phyloP scores from a whole-genome alignment of 2,113 vertebrate genomes.

The Mellivora capensis region DNA sequence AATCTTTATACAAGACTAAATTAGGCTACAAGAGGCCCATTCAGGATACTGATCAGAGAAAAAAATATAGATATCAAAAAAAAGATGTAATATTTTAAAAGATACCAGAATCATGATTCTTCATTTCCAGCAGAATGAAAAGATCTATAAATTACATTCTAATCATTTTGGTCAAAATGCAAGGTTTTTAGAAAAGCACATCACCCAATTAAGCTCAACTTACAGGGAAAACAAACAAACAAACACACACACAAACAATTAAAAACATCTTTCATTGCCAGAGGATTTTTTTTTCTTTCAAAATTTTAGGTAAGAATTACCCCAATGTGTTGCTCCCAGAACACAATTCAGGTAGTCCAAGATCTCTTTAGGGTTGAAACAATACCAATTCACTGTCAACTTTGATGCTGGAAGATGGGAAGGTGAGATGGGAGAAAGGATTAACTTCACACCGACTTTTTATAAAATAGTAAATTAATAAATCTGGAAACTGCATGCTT shows the following conservation, averaged over 20 bases:
- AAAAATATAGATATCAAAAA: background rate
- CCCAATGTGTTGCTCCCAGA: background rate
- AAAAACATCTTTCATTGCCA: conserved; percentile 66
- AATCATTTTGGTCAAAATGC: conserved; percentile 69
- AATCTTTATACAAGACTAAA: conserved; percentile 52
- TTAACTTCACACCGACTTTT: background rate
- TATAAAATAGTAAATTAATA: background rate
- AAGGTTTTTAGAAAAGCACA: conserved; percentile 70
- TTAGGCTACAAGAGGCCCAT: conserved; percentile 6
- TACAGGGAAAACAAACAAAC: background rate
- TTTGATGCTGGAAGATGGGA: background rate
- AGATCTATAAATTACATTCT: conserved; percentile 70
- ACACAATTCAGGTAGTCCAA: background rate
- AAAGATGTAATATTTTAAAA: conserved; percentile 50
- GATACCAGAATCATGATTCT: conserved; percentile 51
- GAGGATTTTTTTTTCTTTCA: conserved; percentile 62
- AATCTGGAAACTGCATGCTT: background rate
- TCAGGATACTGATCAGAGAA: conserved; percentile 39
- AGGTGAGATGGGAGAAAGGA: background rate
- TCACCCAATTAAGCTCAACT: conserved; percentile 56
- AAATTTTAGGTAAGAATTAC: background rate
- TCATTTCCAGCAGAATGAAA: conserved; percentile 69
- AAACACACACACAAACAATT: background rate
- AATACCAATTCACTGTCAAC: background rate
- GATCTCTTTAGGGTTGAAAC: background rate